A percentile compares a stretch with the other conserved stretches of the same genome.
Conservation (phyloP, 2,113 vertebrate species). For the Podilymbus podiceps region DNA sequence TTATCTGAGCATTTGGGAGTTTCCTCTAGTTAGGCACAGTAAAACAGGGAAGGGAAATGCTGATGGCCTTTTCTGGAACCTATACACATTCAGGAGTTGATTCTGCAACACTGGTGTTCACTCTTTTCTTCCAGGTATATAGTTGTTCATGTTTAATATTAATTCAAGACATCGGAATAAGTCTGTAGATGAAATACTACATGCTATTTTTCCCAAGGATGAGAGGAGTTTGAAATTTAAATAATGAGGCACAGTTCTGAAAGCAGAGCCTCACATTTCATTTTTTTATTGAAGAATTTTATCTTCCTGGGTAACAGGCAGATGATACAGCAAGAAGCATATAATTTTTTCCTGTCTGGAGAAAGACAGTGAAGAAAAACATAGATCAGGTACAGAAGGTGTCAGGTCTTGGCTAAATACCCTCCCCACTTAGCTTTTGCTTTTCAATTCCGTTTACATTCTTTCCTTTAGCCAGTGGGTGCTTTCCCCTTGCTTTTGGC, state of each 20-base stretch:
- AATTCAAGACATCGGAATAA: background rate
- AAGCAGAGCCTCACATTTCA: background rate
- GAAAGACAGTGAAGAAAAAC: background rate
- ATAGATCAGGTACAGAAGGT: background rate
- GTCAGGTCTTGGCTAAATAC: background rate
- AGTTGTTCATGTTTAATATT: background rate
- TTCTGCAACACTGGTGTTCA: background rate
- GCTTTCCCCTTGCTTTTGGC: background rate
- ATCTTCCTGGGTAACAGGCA: background rate
- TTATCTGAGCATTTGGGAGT: slow-evolving; percentile 30
- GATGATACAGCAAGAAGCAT: background rate
- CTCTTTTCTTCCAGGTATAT: background rate
- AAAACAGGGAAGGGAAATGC: slow-evolving; percentile 29
- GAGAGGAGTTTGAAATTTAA: background rate
- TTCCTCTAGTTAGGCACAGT: slow-evolving; percentile 10
- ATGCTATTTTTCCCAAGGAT: background rate
- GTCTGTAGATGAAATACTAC: background rate
- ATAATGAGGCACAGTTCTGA: background rate
- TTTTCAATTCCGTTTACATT: background rate
- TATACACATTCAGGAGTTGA: background rate
- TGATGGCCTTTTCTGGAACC: slow-evolving; percentile 24
- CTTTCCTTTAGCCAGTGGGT: background rate
- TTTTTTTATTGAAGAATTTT: background rate
- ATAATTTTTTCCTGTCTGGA: background rate
- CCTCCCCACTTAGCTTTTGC: background rate